These are phyloP conservation scores for Erynnis tages DNA, from an alignment of 2,888 invertebrate genomes.

Conservation along the genomic window DNA sequence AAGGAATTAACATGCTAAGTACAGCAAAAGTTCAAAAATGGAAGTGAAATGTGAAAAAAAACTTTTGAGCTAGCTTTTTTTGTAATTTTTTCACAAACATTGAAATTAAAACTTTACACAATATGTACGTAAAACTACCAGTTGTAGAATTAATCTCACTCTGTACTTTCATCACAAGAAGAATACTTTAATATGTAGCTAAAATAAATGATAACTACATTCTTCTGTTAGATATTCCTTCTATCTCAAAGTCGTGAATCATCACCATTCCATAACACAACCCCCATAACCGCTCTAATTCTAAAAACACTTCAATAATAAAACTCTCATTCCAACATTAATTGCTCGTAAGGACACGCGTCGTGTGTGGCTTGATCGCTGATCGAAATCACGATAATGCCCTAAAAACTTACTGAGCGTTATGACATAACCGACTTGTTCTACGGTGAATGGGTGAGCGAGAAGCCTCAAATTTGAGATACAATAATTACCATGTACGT, in stretches of 20 bases:
- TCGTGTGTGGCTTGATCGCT: conserved; percentile 75
- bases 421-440: conserved; percentile 45
- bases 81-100: too few species aligned
- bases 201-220: too few species aligned
- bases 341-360: conserved; percentile 62
- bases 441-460: background rate
- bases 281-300: conserved; percentile 7
- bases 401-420: conserved; percentile 56
- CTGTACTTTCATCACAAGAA: too few species aligned
- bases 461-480: background rate
- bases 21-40: too few species aligned
- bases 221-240: background rate
- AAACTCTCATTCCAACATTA: conserved; percentile 46
- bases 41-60: too few species aligned
- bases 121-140: too few species aligned
- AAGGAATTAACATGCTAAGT: too few species aligned
- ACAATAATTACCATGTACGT: too few species aligned
- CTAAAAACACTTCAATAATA: conserved; percentile 15
- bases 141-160: too few species aligned
- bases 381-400: conserved; percentile 72
- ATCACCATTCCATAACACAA: background rate
- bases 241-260: background rate
- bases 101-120: too few species aligned
- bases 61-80: too few species aligned
- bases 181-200: too few species aligned